phyloP scores from a whole-genome alignment of 2,113 vertebrate genomes.

The Fregata magnificens region DNA sequence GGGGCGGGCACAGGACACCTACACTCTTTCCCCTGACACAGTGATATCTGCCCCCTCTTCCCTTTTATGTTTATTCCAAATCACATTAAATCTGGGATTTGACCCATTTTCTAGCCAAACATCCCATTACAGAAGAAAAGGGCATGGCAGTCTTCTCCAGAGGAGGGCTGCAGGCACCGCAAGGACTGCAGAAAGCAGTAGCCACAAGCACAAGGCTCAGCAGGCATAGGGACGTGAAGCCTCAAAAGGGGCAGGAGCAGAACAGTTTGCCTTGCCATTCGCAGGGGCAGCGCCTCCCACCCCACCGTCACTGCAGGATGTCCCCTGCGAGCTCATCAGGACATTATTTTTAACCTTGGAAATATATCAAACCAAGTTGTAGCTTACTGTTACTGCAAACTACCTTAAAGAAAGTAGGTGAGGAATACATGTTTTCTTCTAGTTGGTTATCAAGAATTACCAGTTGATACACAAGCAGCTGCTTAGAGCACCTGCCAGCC shows the following conservation, averaged over 20 bases:
- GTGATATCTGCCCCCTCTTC: background rate
- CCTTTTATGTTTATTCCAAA: background rate
- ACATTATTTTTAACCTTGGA: background rate
- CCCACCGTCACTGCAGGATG: accelerated
- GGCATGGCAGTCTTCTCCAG: background rate
- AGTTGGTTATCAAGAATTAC: background rate
- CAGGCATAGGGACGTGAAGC: background rate
- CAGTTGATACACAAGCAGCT: background rate
- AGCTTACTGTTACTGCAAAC: background rate
- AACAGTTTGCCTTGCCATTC: accelerated
- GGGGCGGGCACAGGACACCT: background rate
- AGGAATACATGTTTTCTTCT: background rate
- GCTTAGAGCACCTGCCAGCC: background rate
- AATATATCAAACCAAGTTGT: background rate
- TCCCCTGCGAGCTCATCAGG: background rate
- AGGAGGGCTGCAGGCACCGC: background rate
- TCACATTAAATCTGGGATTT: background rate
- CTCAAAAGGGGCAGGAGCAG: background rate
- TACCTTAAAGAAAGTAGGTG: background rate
- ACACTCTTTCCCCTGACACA: background rate
- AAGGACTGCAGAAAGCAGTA: background rate
- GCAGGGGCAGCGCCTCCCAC: background rate
- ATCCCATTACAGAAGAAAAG: background rate
- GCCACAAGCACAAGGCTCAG: background rate
- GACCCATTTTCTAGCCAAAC: background rate